Evolutionary conservation across 2,888 invertebrate genomes (phyloP).

Genomic region (Petrolisthes manimaculis): DNA sequence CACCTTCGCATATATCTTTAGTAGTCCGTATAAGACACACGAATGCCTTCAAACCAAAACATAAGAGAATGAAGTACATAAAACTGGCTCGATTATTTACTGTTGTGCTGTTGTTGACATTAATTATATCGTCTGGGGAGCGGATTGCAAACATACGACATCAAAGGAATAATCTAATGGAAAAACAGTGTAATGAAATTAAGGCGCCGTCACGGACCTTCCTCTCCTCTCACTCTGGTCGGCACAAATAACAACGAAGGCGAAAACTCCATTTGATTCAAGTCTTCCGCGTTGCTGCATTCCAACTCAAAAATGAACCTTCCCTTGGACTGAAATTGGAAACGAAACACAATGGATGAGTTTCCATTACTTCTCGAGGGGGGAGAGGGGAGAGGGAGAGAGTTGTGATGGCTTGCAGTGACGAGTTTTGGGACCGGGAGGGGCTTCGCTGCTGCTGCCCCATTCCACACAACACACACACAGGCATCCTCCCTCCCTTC

Average conservation of each 20-base stretch:
- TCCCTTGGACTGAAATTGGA: constrained; percentile 61
- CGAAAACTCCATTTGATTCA: constrained; percentile 49
- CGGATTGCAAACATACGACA: constrained; percentile 23
- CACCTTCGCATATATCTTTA: too few species aligned
- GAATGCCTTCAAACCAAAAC: too few species aligned
- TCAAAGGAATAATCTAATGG: constrained; percentile 23
- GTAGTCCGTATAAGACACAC: too few species aligned
- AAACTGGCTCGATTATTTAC: too few species aligned
- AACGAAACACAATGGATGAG: constrained; percentile 63
- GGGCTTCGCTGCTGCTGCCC: constrained; percentile 33
- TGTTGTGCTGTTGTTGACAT: constrained; percentile 11
- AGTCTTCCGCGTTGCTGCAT: constrained; percentile 54
- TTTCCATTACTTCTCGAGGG: constrained; percentile 61
- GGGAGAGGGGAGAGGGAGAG: constrained; percentile 30
- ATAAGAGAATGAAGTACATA: too few species aligned
- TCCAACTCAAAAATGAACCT: constrained; percentile 61
- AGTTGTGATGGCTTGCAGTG: constrained; percentile 51
- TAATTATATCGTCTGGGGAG: constrained; percentile 31
- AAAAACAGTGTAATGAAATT: constrained; percentile 31
- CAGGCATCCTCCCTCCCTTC: constrained; percentile 5
- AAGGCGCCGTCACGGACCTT: constrained; percentile 17
- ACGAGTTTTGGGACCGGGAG: constrained; percentile 28
- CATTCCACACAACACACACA: constrained; percentile 4
- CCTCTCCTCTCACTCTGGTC: constrained; percentile 15
- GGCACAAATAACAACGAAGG: constrained; percentile 11